Evolutionary conservation across 2,113 vertebrate species (phyloP).

Genomic region (Rhabdomys dilectus): DNA sequence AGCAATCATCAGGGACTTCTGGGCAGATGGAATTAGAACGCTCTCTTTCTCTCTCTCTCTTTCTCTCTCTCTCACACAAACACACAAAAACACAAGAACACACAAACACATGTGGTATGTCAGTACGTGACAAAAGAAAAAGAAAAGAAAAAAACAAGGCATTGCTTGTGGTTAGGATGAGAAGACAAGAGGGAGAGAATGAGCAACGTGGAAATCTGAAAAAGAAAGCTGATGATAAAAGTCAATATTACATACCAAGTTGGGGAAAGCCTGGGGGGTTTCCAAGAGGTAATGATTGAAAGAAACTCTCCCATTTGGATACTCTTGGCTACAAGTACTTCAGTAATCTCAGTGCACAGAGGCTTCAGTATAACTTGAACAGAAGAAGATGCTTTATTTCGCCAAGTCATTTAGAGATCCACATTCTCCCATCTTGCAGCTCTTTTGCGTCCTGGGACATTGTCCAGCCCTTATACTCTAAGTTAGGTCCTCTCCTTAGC

Average conservation of each 20-base stretch:
- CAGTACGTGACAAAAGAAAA: neutral
- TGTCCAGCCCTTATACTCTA: neutral
- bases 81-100: neutral
- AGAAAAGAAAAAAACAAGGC: neutral
- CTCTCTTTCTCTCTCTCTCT: too few species aligned
- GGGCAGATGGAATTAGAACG: neutral
- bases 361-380: neutral
- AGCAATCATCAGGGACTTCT: neutral
- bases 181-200: neutral
- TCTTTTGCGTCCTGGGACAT: neutral
- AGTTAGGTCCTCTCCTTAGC: neutral
- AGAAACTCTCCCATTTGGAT: neutral
- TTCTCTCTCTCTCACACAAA: neutral
- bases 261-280: neutral
- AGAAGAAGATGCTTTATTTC: neutral
- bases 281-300: neutral
- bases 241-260: neutral
- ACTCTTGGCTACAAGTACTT: neutral
- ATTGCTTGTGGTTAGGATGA: neutral
- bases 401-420: neutral
- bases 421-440: neutral
- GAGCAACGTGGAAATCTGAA: neutral
- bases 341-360: neutral
- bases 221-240: neutral
- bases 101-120: neutral